phyloP scores from a whole-genome alignment of 2,888 invertebrate species.

The Andrena marginata region DNA sequence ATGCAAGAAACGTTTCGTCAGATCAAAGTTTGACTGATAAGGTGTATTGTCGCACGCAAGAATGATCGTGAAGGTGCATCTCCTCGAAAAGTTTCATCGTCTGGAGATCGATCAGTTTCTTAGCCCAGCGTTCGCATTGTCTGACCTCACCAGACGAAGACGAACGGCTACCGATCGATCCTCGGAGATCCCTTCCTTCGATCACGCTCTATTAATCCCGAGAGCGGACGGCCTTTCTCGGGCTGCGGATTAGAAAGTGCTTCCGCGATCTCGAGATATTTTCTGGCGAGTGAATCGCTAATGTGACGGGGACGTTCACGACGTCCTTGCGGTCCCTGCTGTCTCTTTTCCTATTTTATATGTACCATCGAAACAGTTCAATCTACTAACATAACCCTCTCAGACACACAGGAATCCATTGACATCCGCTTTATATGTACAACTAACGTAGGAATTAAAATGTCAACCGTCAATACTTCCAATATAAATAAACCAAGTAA shows the following conservation, averaged over 20 bases:
- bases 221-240: conserved; percentile 65
- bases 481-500: too few relatives aligned
- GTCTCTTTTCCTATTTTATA: neutral
- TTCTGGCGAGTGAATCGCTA: conserved; percentile 58
- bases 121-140: conserved; percentile 53
- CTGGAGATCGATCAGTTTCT: conserved; percentile 38
- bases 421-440: too few relatives aligned
- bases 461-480: too few relatives aligned
- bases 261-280: conserved; percentile 75
- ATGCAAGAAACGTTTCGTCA: neutral
- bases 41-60: conserved; percentile 10
- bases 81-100: neutral
- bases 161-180: conserved; percentile 59
- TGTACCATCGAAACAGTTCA: neutral
- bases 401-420: too few relatives aligned
- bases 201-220: conserved; percentile 71
- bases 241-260: conserved; percentile 68
- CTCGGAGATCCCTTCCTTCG: conserved; percentile 59
- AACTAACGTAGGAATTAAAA: too few relatives aligned
- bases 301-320: conserved; percentile 12
- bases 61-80: conserved; percentile 10
- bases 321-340: conserved; percentile 24
- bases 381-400: neutral
- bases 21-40: neutral
- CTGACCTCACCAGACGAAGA: conserved; percentile 52